Evolutionary conservation across 2,888 invertebrate species (phyloP).

Genomic region (Molanna angustata): DNA sequence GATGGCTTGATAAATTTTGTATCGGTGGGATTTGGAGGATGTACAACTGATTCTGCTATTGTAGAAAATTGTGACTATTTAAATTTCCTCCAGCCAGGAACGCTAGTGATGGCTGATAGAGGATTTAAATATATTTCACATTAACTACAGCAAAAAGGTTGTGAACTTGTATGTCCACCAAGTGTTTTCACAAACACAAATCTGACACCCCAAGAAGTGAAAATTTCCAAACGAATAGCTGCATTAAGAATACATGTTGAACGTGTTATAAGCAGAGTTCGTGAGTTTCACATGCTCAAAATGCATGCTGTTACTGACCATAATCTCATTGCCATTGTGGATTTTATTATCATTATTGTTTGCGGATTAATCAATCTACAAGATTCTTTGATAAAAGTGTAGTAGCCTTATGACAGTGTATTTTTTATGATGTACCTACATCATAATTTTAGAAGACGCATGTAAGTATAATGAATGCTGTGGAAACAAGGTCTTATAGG

Average conservation of each 20-base stretch:
- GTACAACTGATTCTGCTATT: not conserved
- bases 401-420: too few relatives aligned
- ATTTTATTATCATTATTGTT: not conserved
- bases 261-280: constrained; percentile 6
- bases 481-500: too few relatives aligned
- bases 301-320: constrained; percentile 1
- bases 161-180: constrained; percentile 2
- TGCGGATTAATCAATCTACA: not conserved
- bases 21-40: constrained; percentile 9
- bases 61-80: constrained; percentile 3
- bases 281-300: constrained; percentile 5
- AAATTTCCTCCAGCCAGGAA: constrained; percentile 3
- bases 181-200: not conserved
- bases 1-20: constrained; percentile 8
- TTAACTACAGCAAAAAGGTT: not conserved
- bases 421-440: too few relatives aligned
- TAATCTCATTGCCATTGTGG: not conserved
- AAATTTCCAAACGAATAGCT: not conserved
- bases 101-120: constrained; percentile 5
- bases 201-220: not conserved
- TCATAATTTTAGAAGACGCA: too few relatives aligned
- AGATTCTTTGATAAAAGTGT: not conserved
- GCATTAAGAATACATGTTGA: constrained; percentile 10
- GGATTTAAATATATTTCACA: constrained; percentile 13
- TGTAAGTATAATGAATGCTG: too few relatives aligned